Evolutionary conservation across 2,797 vertebrate species (phyloP).

Genomic region (Peromyscus eremicus): DNA sequence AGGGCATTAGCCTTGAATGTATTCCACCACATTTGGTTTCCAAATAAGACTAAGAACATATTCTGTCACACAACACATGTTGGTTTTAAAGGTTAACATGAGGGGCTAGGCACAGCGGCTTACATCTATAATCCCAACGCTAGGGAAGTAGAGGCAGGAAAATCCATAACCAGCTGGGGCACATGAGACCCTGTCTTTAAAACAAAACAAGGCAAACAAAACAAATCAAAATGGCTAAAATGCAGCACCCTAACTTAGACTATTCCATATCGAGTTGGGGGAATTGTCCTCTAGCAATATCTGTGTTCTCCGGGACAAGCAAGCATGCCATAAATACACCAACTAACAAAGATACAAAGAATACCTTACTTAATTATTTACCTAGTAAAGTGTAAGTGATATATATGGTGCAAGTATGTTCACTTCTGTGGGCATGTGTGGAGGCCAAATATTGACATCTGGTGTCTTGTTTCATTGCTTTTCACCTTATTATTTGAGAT

Average conservation of each 20-base stretch:
- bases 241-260: neutral
- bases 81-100: neutral
- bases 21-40: neutral
- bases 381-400: neutral
- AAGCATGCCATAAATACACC: neutral
- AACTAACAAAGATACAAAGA: neutral
- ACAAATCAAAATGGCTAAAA: neutral
- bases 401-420: neutral
- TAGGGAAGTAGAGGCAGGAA: neutral
- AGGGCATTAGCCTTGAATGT: neutral
- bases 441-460: neutral
- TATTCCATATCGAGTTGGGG: neutral
- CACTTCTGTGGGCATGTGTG: neutral
- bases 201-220: neutral
- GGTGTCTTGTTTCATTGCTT: neutral
- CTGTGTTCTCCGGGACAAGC: neutral
- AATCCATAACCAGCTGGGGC: neutral
- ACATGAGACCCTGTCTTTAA: neutral
- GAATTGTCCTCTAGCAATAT: neutral
- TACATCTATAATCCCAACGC: neutral
- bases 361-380: neutral
- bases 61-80: neutral
- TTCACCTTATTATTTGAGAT: neutral
- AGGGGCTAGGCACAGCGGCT: neutral
- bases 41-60: neutral